Percentiles rank a stretch among this genome's conserved stretches.
Evolutionary conservation across 2,888 invertebrate species (phyloP).

Genomic region (Folsomia manolachei): DNA sequence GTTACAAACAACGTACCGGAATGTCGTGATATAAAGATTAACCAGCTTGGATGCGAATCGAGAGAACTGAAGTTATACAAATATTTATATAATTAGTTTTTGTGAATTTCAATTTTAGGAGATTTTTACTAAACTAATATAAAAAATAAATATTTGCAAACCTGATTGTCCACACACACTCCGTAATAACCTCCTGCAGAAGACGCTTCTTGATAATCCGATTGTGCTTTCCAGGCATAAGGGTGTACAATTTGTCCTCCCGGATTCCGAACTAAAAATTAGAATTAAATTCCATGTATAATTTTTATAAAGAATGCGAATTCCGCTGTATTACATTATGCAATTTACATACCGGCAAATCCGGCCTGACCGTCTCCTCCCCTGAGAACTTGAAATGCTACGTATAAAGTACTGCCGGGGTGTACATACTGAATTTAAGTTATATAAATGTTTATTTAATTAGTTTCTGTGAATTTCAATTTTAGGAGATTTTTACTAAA

Average conservation of each 20-base stretch:
- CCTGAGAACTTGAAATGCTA: constrained; percentile 69
- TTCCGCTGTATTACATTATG: too few relatives aligned
- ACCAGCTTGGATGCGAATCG: constrained; percentile 85
- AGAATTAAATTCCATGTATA: too few relatives aligned
- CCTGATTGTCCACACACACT: constrained; percentile 88
- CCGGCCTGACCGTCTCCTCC: constrained; percentile 94
- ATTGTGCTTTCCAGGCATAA: constrained; percentile 84
- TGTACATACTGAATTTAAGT: constrained; percentile 93
- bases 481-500: too few relatives aligned
- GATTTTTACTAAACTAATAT: too few relatives aligned
- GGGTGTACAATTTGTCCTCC: constrained; percentile 80
- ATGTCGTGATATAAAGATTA: constrained; percentile 85
- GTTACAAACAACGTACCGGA: constrained; percentile 57
- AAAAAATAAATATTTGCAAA: too few relatives aligned
- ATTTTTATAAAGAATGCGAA: too few relatives aligned
- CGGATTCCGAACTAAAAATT: too few relatives aligned
- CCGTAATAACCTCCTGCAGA: constrained; percentile 82
- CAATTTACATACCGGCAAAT: background rate
- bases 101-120: too few relatives aligned
- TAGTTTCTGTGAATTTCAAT: too few relatives aligned
- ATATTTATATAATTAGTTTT: too few relatives aligned
- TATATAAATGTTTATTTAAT: too few relatives aligned
- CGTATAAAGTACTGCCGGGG: constrained; percentile 69
- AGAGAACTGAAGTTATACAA: too few relatives aligned
- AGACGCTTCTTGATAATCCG: constrained; percentile 82